Evolutionary conservation across 1,140 invertebrate species (phyloP).

Genomic region (Drosophila pachea): DNA sequence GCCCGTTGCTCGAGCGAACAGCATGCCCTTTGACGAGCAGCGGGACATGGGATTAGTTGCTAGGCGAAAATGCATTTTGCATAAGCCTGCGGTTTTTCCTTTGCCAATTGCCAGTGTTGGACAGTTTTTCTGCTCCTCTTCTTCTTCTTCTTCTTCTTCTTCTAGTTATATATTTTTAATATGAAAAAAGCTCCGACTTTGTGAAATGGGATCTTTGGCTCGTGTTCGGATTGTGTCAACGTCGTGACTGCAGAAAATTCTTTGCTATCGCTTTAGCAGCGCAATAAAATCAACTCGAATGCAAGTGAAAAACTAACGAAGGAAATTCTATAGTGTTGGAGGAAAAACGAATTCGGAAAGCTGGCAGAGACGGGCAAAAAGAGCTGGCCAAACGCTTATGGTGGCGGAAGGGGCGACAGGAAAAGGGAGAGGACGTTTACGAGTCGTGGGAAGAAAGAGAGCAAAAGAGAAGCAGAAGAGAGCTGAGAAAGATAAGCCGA

Average conservation of each 20-base stretch:
- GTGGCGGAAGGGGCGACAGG: too few relatives aligned
- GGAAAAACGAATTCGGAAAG: neutral
- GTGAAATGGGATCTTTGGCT: conserved; percentile 21
- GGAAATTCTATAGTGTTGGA: neutral
- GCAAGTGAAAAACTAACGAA: neutral
- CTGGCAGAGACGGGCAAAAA: too few relatives aligned
- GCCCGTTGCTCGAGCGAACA: neutral
- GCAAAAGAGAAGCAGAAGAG: too few relatives aligned
- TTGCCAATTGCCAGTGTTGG: conserved; percentile 35
- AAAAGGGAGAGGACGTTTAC: too few relatives aligned
- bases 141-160: conserved; percentile 7
- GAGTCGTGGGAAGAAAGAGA: too few relatives aligned
- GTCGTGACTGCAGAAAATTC: conserved; percentile 27
- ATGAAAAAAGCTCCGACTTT: conserved; percentile 29
- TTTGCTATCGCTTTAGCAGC: conserved; percentile 8
- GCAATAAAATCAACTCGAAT: conserved; percentile 31
- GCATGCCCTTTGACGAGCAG: conserved; percentile 5
- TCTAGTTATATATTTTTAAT: too few relatives aligned
- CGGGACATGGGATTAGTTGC: conserved; percentile 47
- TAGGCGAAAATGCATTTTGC: conserved; percentile 68
- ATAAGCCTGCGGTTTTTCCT: conserved; percentile 60
- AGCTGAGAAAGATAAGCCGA: too few relatives aligned
- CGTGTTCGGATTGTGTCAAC: conserved; percentile 24
- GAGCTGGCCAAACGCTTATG: neutral
- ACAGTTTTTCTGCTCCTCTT: conserved; percentile 3